Base-by-base conservation (phyloP, 30 jellyfish, hydroid and myxozoan species). In the Pelagia noctiluca region DNA sequence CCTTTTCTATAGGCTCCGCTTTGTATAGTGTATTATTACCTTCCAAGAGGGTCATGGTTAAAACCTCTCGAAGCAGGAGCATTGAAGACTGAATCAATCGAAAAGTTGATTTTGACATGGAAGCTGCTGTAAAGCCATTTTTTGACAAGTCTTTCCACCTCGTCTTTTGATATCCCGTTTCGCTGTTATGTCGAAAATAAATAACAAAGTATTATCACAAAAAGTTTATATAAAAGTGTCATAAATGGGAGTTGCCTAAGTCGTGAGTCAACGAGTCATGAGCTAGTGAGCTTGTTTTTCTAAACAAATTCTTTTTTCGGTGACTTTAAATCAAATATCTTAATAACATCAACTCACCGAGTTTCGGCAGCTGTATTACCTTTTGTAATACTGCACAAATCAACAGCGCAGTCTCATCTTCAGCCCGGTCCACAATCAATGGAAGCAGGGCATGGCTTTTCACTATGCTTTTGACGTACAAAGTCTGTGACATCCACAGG, bases 361-460 rank as follows among this genome's bases (percentile, higher is more conserved):
- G n/a, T n/a, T n/a, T n/a, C n/a, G n/a, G n/a, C n/a, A n/a, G n/a
- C n/a, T n/a, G n/a, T n/a, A n/a, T n/a, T n/a, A 19, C 22, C 29
- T 23, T 69, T 35, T 61, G 82, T 1, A 87, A 47, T 13, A 69
- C 34, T 8, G 79, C 79, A 61, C 42, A 71, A 8, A 72, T 63
- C 1, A 88, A 82, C 13, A 88, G 54, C 13, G 94, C 80, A 5
- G 75, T 34, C 66, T 88, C 97, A 63, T 88, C 97, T 71, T 88
- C 97, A 11, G 97, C 93, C n/a, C 97, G 64, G 63, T 88, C 97
- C 42, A 90, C 50, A 35, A 88, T 80, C 65, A 88, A 76, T 19
- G 97, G 60, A 73, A 88, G 57, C 74, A 88, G 38, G 0, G 97
- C 97, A 63, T 78, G 85, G 38, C 73, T 88, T 28, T 38, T 88